Conservation (phyloP, 2,888 invertebrate genomes). For the Galerucella calmariensis region DNA sequence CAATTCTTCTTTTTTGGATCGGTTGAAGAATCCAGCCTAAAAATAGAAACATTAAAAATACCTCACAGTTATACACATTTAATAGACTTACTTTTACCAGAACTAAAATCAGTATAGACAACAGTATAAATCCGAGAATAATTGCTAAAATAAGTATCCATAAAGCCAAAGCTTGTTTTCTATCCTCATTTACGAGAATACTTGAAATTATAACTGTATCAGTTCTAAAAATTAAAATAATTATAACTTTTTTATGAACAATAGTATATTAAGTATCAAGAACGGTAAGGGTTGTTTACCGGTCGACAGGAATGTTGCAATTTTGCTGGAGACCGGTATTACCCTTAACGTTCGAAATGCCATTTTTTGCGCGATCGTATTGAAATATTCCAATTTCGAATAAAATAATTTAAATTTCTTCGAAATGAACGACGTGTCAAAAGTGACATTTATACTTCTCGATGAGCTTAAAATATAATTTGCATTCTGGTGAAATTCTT, state of each 20-base stretch:
- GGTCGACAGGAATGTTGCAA: no score
- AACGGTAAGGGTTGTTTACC: no score
- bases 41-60: constrained; percentile 31
- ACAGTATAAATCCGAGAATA: constrained; percentile 63
- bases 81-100: constrained; percentile 56
- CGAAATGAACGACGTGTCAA: no score
- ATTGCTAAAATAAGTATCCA: constrained; percentile 66
- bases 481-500: no score
- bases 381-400: no score
- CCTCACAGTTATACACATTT: not conserved
- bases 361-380: no score
- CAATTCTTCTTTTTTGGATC: constrained; percentile 65
- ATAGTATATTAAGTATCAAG: not conserved
- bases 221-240: constrained; percentile 42
- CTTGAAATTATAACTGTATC: constrained; percentile 57
- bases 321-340: no score
- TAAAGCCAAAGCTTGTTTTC: constrained; percentile 55
- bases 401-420: no score
- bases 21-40: constrained; percentile 67
- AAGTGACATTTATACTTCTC: no score
- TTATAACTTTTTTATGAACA: not conserved
- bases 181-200: constrained; percentile 59
- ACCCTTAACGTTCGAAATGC: no score
- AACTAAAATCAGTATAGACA: constrained; percentile 61
- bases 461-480: no score